Conservation (phyloP, 2,797 vertebrate species). For the Characodon lateralis region DNA sequence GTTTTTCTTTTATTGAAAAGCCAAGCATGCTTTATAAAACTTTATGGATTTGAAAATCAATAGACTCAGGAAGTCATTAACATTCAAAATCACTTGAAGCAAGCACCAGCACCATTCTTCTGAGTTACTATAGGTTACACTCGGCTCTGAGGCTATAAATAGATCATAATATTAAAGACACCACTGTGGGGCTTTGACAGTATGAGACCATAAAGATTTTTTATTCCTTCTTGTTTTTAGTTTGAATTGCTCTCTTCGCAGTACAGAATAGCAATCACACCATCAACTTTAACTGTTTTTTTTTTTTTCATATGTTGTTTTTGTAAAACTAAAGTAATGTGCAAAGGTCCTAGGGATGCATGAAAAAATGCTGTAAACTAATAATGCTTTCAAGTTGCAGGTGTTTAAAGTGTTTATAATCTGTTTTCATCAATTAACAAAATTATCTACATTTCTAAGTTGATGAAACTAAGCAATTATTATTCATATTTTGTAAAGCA, state of each 20-base stretch:
- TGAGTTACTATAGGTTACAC: constrained; percentile 41
- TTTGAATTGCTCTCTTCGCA: constrained; percentile 56
- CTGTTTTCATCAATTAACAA: no score
- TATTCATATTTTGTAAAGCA: no score
- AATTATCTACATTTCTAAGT: no score
- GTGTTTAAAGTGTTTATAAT: no score
- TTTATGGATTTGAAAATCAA: constrained; percentile 5
- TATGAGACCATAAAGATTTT: constrained; percentile 51
- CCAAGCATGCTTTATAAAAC: background rate
- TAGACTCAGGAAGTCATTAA: background rate
- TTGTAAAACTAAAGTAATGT: constrained; percentile 33
- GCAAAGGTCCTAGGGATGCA: constrained; percentile 9
- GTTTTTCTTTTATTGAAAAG: background rate
- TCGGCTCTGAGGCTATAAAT: constrained; percentile 39
- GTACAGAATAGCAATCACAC: constrained; percentile 48
- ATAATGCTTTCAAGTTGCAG: no score
- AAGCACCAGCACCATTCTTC: constrained; percentile 11
- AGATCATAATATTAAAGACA: constrained; percentile 50
- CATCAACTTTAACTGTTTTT: constrained; percentile 45
- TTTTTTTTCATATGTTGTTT: constrained; percentile 13
- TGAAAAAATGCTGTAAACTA: constrained; percentile 13
- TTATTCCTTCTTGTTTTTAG: constrained; percentile 50
- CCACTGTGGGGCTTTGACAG: constrained; percentile 50
- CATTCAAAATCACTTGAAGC: background rate
- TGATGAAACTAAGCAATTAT: no score